Evolutionary conservation across 2,797 vertebrate genomes (phyloP), one percentile per base, ranked within the genome.

Genomic region (Takifugu ocellatus): DNA sequence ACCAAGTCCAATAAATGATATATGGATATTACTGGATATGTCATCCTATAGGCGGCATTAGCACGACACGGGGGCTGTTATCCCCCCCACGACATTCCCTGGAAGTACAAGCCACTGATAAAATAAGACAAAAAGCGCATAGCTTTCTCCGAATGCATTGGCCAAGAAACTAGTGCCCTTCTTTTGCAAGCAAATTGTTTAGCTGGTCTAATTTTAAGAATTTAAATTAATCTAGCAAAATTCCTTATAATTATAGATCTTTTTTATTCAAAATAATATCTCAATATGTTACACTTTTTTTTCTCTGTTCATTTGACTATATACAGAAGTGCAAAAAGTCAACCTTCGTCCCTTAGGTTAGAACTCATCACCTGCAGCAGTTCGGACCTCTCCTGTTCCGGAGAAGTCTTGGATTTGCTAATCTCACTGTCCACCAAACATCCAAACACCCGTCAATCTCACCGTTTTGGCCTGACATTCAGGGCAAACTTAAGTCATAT

Each of bases 261-360:
- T 96, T 91, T 91, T 99, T 99, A 99, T 98, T 98, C 95, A 99
- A 99, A 99, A 99, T 99, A 99, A 99, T 96, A 96, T 98, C 96
- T 98, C 95, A 94, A 93, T 99, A 98, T 98, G 94, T 96, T 99
- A 99, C 96, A 98, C 91, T 39, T 95, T 96, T 95, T 92, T 94
- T 94, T 96, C 94, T 96, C 93, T 97, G 94, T 96, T 96, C 84
- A 94, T 94, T 97, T 96, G 94, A 98, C 95, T 99, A 98, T 99
- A 96, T 99, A 99, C 97, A 99, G 95, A 98, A 98, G 97, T 99
- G 97, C 96, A 98, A 99, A 98, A 98, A 95, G 95, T 98, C 94
- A 94, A 96, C 94, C 94, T 96, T 96, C 92, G 91, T 94, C 94
- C 93, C 92, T 89, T 90, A 94, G 94, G 91, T 94, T 91, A 89